Base-by-base conservation (phyloP, 2,113 vertebrate species). In the Paramisgurnus dabryanus region DNA sequence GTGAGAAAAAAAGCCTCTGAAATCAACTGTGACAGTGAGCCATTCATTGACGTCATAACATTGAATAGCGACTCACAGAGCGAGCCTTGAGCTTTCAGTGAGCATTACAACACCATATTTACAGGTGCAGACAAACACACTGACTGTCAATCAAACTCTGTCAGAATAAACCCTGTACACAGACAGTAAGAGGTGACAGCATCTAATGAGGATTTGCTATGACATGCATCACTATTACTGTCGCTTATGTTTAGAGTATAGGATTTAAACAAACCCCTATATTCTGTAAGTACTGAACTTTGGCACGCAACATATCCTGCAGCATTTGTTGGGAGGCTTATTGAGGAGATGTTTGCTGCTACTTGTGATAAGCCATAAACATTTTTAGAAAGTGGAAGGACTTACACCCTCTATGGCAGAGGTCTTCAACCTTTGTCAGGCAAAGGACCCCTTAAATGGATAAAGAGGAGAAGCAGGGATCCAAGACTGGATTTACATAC, bases 121-220 rank as follows among this genome's bases (percentile, higher is more conserved):
- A 13, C 10, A 18, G 69, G 53, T 72, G 34, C 57, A 18, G 53
- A 58, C 5, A 58, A 34, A 41, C 9, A 41, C 41, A 17, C 1
- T 41, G 8, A 34, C 22, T 70, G 22, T 70, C 22, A 39, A 39
- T 72, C 53, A 72, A 72, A 41, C 17, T n/a, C 40, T 72, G 53
- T 58, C 69, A 41, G 40, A 57, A 72, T 57, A 17, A 12, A 41
- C 34, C 53, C 50, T 71, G 13, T 43, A 4, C 17, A 10, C 41
- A 7, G 9, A 43, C n/a, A 66, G 40, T 43, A 27, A 71, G 69
- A 11, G 50, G 50, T 58, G 69, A 72, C 69, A 58, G 50, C 50
- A 40, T 15, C 34, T 70, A 40, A 71, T 71, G 10, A 34, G 13
- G 6, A 4, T 55, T 39, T 71, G 27, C 8, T 4, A 40, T n/a